Evolutionary conservation across 2,113 vertebrate species (phyloP).

Genomic region (Cacatua alba): DNA sequence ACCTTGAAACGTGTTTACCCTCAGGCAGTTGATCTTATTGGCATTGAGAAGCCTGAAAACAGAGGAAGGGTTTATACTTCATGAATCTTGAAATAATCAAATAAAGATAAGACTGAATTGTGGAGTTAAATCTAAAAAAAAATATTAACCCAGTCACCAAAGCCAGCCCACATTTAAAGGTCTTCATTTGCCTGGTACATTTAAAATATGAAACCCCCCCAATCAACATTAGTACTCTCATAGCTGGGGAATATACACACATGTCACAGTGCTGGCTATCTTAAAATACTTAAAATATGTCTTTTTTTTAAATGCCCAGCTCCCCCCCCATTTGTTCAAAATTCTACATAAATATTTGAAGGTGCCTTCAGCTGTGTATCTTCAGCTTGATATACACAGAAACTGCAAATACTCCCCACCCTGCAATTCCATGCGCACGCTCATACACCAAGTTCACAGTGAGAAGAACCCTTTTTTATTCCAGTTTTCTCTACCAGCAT

Average conservation of each 20-base stretch:
- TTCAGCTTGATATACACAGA: background rate
- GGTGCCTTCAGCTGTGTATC: background rate
- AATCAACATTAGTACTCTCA: background rate
- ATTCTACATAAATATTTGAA: background rate
- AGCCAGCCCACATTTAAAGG: background rate
- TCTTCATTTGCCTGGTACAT: background rate
- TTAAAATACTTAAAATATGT: background rate
- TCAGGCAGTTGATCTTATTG: conserved; percentile 98
- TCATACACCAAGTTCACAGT: background rate
- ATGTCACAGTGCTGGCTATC: background rate
- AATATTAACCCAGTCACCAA: background rate
- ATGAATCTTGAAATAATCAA: background rate
- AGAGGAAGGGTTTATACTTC: conserved; percentile 43
- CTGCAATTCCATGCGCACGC: background rate
- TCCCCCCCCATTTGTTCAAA: background rate
- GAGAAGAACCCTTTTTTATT: background rate
- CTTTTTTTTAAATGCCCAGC: background rate
- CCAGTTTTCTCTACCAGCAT: background rate
- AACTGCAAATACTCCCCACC: background rate
- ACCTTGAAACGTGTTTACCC: conserved; percentile 97
- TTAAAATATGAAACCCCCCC: background rate
- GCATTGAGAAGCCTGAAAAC: conserved; percentile 92
- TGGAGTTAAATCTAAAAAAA: background rate
- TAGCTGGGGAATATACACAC: background rate
- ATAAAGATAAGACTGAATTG: background rate